phyloP scores from a whole-genome alignment of 2,888 invertebrate genomes.

The Eristalis arbustorum region DNA sequence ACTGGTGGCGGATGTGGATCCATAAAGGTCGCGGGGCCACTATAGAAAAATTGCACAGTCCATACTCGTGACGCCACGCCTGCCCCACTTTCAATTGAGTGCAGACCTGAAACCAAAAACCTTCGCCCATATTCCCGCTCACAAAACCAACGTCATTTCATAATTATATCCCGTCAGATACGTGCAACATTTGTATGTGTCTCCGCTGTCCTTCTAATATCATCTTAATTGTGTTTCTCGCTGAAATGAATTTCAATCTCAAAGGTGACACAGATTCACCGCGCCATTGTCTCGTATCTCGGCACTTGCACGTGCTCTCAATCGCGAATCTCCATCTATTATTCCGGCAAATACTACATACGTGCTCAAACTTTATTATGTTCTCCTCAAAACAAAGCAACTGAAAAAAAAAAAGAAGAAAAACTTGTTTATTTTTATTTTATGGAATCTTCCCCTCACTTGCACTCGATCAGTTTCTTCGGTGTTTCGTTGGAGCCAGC shows the following conservation, averaged over 20 bases:
- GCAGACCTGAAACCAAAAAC: neutral
- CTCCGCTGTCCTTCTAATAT: slow-evolving; percentile 34
- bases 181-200: neutral
- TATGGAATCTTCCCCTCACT: neutral
- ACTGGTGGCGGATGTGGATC: too few relatives aligned
- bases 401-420: neutral
- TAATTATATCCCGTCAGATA: neutral
- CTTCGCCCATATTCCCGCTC: neutral
- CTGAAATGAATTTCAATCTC: slow-evolving; percentile 36
- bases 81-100: neutral
- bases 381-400: neutral
- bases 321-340: slow-evolving; percentile 13
- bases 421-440: neutral
- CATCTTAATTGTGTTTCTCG: slow-evolving; percentile 39
- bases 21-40: too few relatives aligned
- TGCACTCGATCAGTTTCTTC: neutral
- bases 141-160: neutral
- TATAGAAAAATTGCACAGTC: too few relatives aligned
- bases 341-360: neutral
- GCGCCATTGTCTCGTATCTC: slow-evolving; percentile 35
- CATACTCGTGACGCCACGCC: neutral
- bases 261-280: slow-evolving; percentile 56
- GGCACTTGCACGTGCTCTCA: slow-evolving; percentile 35
- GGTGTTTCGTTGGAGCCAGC: neutral
- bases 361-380: neutral